Base-by-base conservation (phyloP, 2,888 invertebrate species). In the Rhopalosiphum nymphaeae region DNA sequence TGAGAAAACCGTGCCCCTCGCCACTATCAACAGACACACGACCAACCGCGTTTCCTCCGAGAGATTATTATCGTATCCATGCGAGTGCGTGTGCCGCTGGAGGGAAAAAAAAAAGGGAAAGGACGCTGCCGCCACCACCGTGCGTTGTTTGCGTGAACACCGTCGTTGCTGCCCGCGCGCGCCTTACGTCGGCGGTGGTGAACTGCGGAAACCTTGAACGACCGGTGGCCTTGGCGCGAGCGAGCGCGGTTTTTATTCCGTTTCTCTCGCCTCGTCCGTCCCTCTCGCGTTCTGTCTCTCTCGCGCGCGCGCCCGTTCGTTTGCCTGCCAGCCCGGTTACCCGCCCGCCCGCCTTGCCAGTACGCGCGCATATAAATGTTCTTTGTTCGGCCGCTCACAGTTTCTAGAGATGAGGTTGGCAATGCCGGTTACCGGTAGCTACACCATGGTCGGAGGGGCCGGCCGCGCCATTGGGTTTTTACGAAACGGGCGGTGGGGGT, bases 81-180 rank as follows among this genome's bases (percentile, higher is more conserved):
- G 86, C 53, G 49, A 44, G 93, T 84, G 67, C 84, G 93, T 93
- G 85, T 87, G 86, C 9, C 49, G 53, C 89, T 46, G 57, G 49
- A 86, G 93, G 86, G 85, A 90, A 92, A 90, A 86, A n/a, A 91
- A 84, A 93, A 93, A 93, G 93, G 93, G 93, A 93, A 93, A 93
- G 93, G 93, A 90, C 90, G 93, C 61, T 26, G 61, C n/a, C 57
- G 57, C 86, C 91, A n/a, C 53, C 49, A 26, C 36, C 36, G 57
- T 21, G 36, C 13, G 89, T n/a, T 21, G 84, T 56, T 78, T 13
- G 36, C 21, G 67, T n/a, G n/a, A n/a, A 36, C 46, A 57, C n/a
- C 84, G 78, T 44, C 46, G 36, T 21, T 9, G 61, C 26, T 96
- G 96, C 95, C 96, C 96, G 95, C 96, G 96, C 95, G 96, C 95